phyloP scores from a whole-genome alignment of 2,888 invertebrate genomes.

The Rhaphigaster nebulosa region DNA sequence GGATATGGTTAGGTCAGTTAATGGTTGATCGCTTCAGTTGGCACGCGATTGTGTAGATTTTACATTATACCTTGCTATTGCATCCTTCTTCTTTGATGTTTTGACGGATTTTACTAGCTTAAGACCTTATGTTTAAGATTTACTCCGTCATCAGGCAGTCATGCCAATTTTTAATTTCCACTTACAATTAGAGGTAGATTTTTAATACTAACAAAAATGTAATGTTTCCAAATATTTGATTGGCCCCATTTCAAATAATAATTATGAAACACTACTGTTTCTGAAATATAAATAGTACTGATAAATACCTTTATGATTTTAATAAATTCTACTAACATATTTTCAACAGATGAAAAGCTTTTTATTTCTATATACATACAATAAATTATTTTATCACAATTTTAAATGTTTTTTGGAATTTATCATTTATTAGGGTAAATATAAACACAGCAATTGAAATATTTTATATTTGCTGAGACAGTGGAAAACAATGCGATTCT shows the following conservation, averaged over 20 bases:
- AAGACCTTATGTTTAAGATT: background rate
- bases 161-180: background rate
- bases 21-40: background rate
- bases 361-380: background rate
- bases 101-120: background rate
- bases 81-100: background rate
- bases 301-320: background rate
- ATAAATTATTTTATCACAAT: background rate
- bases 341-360: background rate
- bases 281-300: background rate
- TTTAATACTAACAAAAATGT: background rate
- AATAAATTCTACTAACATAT: background rate
- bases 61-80: background rate
- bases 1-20: background rate
- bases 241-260: background rate
- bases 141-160: background rate
- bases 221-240: background rate
- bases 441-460: background rate
- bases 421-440: background rate
- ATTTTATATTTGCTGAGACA: background rate
- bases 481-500: background rate
- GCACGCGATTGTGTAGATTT: background rate
- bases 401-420: background rate
- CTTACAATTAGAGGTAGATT: background rate
- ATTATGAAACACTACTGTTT: background rate